phyloP scores from a whole-genome alignment of 2,888 invertebrate genomes.

The Rapana venosa region DNA sequence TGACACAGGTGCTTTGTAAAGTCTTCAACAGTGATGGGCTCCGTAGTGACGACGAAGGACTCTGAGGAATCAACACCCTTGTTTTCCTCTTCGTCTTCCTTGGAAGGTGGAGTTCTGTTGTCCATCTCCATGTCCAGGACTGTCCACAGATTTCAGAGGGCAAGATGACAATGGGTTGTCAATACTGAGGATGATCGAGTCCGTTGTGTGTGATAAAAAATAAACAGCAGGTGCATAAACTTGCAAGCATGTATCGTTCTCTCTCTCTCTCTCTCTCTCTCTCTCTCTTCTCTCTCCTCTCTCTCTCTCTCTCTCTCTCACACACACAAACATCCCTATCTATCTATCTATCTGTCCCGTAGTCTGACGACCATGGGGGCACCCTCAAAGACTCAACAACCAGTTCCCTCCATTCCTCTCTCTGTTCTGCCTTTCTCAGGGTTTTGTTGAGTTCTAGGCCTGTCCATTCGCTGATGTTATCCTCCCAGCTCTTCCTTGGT shows the following conservation, averaged over 20 bases:
- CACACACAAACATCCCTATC: no score
- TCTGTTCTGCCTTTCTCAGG: no score
- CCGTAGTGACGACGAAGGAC: background rate
- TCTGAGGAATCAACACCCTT: background rate
- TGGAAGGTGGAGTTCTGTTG: background rate
- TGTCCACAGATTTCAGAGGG: background rate
- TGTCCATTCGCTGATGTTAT: background rate
- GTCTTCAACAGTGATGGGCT: background rate
- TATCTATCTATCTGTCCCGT: no score
- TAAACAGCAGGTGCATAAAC: background rate
- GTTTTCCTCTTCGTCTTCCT: background rate
- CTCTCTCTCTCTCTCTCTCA: no score
- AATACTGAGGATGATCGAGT: background rate
- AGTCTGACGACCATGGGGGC: no score
- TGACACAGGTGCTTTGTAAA: slow-evolving; percentile 9
- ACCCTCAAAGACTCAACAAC: no score
- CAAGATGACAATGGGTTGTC: background rate
- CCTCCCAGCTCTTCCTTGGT: background rate
- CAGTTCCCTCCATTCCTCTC: no score
- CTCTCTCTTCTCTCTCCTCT: slow-evolving; percentile 5
- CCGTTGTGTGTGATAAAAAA: background rate
- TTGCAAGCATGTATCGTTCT: background rate
- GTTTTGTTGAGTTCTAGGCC: background rate
- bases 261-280: background rate
- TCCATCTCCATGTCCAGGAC: slow-evolving; percentile 9